Percentiles rank a stretch among this genome's conserved stretches.
phyloP scores from a whole-genome alignment of 2,888 invertebrate species.

The Lasioglossum pauxillum region DNA sequence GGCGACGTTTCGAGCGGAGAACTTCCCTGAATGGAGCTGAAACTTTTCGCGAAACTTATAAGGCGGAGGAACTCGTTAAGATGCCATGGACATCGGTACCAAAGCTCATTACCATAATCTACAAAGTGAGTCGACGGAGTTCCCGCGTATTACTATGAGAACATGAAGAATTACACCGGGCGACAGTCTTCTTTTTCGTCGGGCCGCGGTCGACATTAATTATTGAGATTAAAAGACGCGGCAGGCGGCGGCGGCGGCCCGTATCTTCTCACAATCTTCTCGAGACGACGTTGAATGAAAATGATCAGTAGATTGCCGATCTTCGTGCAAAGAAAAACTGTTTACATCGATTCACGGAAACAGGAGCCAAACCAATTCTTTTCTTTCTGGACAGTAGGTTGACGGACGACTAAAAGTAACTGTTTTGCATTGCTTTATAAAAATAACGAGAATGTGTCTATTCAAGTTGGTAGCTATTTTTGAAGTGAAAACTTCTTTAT shows the following conservation, averaged over 20 bases:
- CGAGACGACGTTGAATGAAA: not conserved
- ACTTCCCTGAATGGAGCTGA: slow-evolving; percentile 55
- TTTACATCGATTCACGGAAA: not conserved
- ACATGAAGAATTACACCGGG: slow-evolving; percentile 40
- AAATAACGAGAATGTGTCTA: no score
- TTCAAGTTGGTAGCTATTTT: no score
- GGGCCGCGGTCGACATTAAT: not conserved
- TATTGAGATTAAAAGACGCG: slow-evolving; percentile 14
- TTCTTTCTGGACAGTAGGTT: not conserved
- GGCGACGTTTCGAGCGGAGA: slow-evolving; percentile 60
- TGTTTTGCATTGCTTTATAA: no score
- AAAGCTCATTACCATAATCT: slow-evolving; percentile 71
- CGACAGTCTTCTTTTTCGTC: not conserved
- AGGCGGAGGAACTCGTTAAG: slow-evolving; percentile 69
- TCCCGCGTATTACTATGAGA: slow-evolving; percentile 49
- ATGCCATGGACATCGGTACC: slow-evolving; percentile 70
- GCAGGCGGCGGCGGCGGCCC: not conserved
- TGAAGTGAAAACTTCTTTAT: no score
- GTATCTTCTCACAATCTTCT: not conserved
- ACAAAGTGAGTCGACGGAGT: slow-evolving; percentile 49
- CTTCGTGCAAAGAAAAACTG: not conserved
- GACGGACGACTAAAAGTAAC: no score
- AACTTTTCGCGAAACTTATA: slow-evolving; percentile 71
- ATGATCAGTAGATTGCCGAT: no score
- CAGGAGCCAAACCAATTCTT: not conserved